Percentiles rank a stretch among this genome's conserved stretches.
These are phyloP conservation scores for Nothoprocta pentlandii DNA, from an alignment of 2,113 vertebrate species.

Conservation along the genomic window DNA sequence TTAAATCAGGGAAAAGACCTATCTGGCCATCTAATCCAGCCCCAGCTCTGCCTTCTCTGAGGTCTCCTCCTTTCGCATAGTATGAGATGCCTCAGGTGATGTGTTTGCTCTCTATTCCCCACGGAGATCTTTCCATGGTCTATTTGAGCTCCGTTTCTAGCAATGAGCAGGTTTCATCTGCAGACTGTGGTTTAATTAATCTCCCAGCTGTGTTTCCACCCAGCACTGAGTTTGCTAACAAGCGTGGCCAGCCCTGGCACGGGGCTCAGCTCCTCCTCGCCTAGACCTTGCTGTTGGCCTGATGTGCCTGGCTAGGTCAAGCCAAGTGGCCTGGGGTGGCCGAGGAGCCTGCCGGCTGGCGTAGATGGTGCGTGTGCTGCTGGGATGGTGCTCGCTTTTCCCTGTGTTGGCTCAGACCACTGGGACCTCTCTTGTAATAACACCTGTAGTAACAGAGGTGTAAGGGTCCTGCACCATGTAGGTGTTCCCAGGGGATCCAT, in stretches of 20 bases:
- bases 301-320: not conserved
- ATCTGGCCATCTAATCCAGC: not conserved
- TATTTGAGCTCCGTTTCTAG: not conserved
- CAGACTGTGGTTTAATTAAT: not conserved
- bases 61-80: rapidly evolving
- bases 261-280: not conserved
- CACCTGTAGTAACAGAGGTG: rapidly evolving
- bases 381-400: rapidly evolving
- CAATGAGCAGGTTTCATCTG: not conserved
- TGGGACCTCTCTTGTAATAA: rapidly evolving
- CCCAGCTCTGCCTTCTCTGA: not conserved
- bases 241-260: not conserved
- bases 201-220: not conserved
- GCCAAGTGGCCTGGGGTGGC: rapidly evolving
- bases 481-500: not conserved
- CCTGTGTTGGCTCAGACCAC: rapidly evolving
- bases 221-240: not conserved
- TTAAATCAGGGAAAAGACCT: conserved; percentile 22
- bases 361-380: not conserved
- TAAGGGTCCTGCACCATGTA: not conserved
- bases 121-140: not conserved
- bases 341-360: not conserved
- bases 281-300: not conserved
- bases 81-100: not conserved
- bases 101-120: not conserved